Conservation (phyloP, 2,888 invertebrate species). For the Hoplodrina blanda region DNA sequence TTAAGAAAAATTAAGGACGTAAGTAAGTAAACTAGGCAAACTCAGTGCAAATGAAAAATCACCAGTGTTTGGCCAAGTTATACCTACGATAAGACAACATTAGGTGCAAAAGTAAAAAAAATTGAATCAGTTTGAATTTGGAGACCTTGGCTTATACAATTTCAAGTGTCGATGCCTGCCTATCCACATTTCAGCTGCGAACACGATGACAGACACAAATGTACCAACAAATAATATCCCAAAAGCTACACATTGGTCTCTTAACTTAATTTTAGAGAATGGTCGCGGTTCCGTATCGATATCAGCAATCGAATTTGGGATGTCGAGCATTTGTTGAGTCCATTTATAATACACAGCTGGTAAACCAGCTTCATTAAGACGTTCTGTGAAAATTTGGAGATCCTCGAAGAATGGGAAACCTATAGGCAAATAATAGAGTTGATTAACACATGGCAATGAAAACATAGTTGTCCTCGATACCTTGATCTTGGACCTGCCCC, state of each 20-base stretch:
- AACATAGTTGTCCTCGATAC: not conserved
- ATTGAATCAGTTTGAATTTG: not conserved
- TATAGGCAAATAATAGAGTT: slow-evolving; percentile 1
- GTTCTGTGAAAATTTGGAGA: slow-evolving; percentile 68
- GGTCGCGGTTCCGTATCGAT: slow-evolving; percentile 64
- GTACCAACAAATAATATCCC: slow-evolving; percentile 56
- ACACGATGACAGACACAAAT: slow-evolving; percentile 27
- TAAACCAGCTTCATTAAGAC: slow-evolving; percentile 73
- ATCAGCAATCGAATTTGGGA: slow-evolving; percentile 52
- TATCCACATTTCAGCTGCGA: slow-evolving; percentile 26
- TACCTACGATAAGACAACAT: not conserved
- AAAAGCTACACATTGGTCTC: slow-evolving; percentile 68
- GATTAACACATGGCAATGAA: not conserved
- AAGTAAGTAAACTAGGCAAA: too few species aligned
- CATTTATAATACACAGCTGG: slow-evolving; percentile 73
- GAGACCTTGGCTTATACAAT: not conserved
- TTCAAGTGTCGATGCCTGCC: slow-evolving; percentile 19
- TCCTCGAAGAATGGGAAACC: slow-evolving; percentile 74
- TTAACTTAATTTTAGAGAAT: slow-evolving; percentile 58
- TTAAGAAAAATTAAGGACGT: not conserved
- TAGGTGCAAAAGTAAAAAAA: not conserved
- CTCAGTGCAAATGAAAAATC: not conserved
- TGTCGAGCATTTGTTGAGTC: slow-evolving; percentile 68
- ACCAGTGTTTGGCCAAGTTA: not conserved
- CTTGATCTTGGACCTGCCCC: too few species aligned